A percentile compares a stretch with the other conserved stretches of the same genome.
Evolutionary conservation across 2,797 vertebrate species (phyloP).

Genomic region (Podarcis lilfordi): DNA sequence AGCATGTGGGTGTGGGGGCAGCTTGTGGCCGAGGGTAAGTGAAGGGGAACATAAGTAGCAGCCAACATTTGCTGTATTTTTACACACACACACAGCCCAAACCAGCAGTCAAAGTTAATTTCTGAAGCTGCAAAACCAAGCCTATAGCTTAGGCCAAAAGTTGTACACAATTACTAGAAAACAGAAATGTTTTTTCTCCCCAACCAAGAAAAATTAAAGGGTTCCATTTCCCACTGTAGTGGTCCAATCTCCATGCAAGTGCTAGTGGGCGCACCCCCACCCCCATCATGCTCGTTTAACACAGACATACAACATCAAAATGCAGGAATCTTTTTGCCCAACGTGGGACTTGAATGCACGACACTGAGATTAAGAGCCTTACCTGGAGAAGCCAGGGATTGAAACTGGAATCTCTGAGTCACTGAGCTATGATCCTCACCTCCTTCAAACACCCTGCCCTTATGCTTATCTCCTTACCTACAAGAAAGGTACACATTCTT

Average conservation of each 20-base stretch:
- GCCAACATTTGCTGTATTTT: not conserved
- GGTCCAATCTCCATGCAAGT: not conserved
- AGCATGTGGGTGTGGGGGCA: not conserved
- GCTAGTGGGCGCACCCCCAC: not conserved
- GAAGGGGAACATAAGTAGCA: not conserved
- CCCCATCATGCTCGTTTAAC: not conserved
- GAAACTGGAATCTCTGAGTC: not conserved
- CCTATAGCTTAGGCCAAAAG: not conserved
- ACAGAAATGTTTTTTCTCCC: not conserved
- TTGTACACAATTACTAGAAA: too few species aligned
- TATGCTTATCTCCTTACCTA: not conserved
- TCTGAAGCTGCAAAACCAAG: not conserved
- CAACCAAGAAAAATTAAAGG: not conserved
- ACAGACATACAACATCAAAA: not conserved
- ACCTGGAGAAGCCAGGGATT: not conserved
- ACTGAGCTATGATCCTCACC: not conserved
- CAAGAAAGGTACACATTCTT: not conserved
- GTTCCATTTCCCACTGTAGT: not conserved
- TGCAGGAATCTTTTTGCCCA: too few species aligned
- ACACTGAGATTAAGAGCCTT: too few species aligned
- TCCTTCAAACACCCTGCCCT: not conserved
- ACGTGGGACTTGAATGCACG: too few species aligned
- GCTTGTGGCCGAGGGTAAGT: not conserved
- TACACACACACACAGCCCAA: not conserved
- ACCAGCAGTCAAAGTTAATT: not conserved